Percentiles rank a stretch among this genome's conserved stretches.
Evolutionary conservation across 2,888 invertebrate genomes (phyloP).

Genomic region (Hedya salicella): DNA sequence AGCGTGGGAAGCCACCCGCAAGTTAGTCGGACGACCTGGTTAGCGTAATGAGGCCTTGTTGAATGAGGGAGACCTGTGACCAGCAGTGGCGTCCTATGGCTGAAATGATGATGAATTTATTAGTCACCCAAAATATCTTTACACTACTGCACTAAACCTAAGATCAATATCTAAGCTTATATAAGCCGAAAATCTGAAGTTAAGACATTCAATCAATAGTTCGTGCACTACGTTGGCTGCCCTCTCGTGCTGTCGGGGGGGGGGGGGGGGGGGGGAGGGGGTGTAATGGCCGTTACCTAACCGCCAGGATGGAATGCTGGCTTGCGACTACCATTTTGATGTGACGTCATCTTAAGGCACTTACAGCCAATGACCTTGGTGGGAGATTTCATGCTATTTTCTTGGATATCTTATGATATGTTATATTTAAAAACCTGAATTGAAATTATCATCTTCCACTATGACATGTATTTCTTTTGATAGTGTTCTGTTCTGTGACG

Average conservation of each 20-base stretch:
- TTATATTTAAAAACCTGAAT: too few relatives aligned
- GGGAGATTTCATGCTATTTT: not conserved
- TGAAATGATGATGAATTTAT: too few relatives aligned
- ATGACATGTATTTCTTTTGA: too few relatives aligned
- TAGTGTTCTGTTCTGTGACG: too few relatives aligned
- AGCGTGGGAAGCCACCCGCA: too few relatives aligned
- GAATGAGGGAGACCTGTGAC: too few relatives aligned
- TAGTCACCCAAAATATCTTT: too few relatives aligned
- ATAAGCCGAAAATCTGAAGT: constrained; percentile 21
- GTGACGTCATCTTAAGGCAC: not conserved
- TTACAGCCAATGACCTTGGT: too few relatives aligned
- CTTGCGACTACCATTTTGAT: not conserved
- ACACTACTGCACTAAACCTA: not conserved
- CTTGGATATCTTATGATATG: not conserved
- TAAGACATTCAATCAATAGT: constrained; percentile 35
- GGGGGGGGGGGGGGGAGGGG: constrained; percentile 1
- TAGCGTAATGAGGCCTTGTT: too few relatives aligned
- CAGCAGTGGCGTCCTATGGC: too few relatives aligned
- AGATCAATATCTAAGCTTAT: constrained; percentile 13
- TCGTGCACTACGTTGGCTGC: constrained; percentile 32
- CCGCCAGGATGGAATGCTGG: not conserved
- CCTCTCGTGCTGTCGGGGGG: not conserved
- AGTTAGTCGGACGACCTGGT: too few relatives aligned
- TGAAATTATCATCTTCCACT: too few relatives aligned
- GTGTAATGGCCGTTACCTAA: constrained; percentile 7